Percentiles rank a stretch among this genome's conserved stretches.
phyloP scores from a whole-genome alignment of 37 sponge, comb jelly and placozoan genomes.

The Tethya wilhelma region DNA sequence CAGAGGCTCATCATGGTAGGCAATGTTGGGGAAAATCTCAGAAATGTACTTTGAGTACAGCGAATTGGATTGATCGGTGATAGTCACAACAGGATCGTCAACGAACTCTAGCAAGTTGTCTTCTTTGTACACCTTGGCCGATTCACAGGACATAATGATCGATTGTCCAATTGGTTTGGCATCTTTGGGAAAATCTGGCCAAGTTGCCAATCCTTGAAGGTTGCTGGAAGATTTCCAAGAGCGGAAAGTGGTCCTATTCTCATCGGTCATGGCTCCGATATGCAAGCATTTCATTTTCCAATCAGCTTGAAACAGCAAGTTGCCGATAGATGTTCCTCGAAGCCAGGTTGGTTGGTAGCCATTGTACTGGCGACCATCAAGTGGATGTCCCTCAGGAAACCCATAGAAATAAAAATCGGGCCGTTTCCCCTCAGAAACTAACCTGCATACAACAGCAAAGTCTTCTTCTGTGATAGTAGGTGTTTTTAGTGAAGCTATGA shows the following conservation, averaged over 20 bases:
- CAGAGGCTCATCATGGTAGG: conserved; percentile 59
- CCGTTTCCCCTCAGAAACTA: conserved; percentile 12
- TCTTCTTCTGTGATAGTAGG: conserved; percentile 65
- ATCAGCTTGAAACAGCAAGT: conserved; percentile 43
- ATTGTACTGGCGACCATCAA: too few species aligned
- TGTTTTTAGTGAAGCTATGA: conserved; percentile 11
- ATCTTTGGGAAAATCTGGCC: conserved; percentile 28
- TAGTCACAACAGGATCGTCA: conserved; percentile 44
- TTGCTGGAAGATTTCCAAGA: conserved; percentile 24
- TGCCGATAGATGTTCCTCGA: conserved; percentile 37
- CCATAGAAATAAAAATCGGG: conserved; percentile 40
- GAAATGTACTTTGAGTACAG: conserved; percentile 51
- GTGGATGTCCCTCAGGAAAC: conserved; percentile 30
- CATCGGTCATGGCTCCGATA: conserved; percentile 18
- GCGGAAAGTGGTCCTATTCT: conserved; percentile 20
- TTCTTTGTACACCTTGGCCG: conserved; percentile 3
- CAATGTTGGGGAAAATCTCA: conserved; percentile 27
- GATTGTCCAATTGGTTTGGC: not conserved
- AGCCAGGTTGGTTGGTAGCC: conserved; percentile 51
- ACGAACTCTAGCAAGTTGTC: conserved; percentile 27
- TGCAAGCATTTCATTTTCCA: conserved; percentile 68
- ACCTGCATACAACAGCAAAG: conserved; percentile 20
- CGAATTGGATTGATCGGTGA: not conserved
- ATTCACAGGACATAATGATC: conserved; percentile 41
- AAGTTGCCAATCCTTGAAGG: conserved; percentile 38